These are phyloP conservation scores for Suncus etruscus DNA, from an alignment of 2,113 vertebrate species.

Conservation along the genomic window DNA sequence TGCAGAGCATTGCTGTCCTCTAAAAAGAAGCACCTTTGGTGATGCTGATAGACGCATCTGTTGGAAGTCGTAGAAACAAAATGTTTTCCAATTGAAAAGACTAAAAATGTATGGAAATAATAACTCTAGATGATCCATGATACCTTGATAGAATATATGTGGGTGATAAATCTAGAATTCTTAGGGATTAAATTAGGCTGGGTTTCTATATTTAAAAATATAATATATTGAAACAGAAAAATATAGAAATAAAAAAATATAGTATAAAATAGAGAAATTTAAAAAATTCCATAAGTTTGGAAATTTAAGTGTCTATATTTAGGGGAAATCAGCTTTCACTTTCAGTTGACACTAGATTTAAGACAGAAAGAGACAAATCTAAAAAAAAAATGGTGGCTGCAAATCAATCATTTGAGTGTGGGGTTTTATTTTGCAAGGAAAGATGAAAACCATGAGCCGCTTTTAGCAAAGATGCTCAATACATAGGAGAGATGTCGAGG, in stretches of 20 bases:
- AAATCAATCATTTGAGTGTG: background rate
- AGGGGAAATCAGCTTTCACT: background rate
- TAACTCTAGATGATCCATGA: constrained; percentile 17
- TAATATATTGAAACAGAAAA: background rate
- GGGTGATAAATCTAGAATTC: background rate
- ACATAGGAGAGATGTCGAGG: background rate
- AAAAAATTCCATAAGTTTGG: too few relatives aligned
- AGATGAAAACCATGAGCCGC: background rate
- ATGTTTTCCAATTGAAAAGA: constrained; percentile 24
- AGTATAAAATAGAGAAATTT: too few relatives aligned
- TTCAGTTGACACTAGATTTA: background rate
- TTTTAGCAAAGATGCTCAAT: background rate
- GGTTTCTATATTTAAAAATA: background rate
- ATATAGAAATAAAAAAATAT: too few relatives aligned
- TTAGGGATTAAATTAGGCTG: background rate
- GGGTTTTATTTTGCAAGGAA: constrained; percentile 11
- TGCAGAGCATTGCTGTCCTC: background rate
- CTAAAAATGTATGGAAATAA: constrained; percentile 3
- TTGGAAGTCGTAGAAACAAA: background rate
- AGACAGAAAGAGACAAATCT: background rate
- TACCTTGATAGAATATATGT: background rate
- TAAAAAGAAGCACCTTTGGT: background rate
- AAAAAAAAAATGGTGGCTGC: background rate
- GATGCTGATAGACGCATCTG: background rate
- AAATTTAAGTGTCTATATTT: too few relatives aligned